These are phyloP conservation scores for Macrophya annulata DNA, from an alignment of 2,888 invertebrate species.

Conservation along the genomic window DNA sequence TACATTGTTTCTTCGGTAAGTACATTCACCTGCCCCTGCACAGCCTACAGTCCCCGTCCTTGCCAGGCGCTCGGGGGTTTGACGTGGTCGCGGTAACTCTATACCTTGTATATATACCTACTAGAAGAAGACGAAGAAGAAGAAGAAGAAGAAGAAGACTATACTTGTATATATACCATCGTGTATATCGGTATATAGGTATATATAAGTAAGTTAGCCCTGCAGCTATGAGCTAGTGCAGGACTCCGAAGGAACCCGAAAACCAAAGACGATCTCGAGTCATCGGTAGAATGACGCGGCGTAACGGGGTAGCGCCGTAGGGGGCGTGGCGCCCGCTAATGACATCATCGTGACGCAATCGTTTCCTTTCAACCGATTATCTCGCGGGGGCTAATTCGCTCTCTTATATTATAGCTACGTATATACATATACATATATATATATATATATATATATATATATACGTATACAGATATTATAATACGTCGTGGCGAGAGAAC, in stretches of 20 bases:
- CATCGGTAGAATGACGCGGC: conserved; percentile 67
- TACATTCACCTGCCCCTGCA: conserved; percentile 54
- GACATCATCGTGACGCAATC: conserved; percentile 77
- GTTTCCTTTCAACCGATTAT: conserved; percentile 70
- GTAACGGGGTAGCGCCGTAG: conserved; percentile 75
- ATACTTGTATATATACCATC: background rate
- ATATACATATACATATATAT: background rate
- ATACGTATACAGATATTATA: too few relatives aligned
- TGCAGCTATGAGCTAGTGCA: background rate
- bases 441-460: background rate
- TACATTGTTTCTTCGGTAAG: conserved; percentile 57
- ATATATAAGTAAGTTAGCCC: background rate
- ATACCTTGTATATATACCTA: background rate
- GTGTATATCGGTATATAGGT: background rate
- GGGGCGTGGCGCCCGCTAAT: conserved; percentile 74
- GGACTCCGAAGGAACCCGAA: background rate
- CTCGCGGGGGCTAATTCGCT: conserved; percentile 16
- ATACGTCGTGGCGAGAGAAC: conserved; percentile 17
- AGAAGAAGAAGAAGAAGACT: too few relatives aligned
- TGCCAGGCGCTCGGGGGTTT: conserved; percentile 23
- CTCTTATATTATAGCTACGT: too few relatives aligned
- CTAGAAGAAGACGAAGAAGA: too few relatives aligned
- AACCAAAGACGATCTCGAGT: conserved; percentile 46
- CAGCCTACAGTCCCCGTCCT: background rate
- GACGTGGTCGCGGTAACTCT: conserved; percentile 41